Evolutionary conservation across 2,113 vertebrate genomes (phyloP), one percentile per base, ranked within the genome.

Genomic region (Oryctolagus cuniculus): DNA sequence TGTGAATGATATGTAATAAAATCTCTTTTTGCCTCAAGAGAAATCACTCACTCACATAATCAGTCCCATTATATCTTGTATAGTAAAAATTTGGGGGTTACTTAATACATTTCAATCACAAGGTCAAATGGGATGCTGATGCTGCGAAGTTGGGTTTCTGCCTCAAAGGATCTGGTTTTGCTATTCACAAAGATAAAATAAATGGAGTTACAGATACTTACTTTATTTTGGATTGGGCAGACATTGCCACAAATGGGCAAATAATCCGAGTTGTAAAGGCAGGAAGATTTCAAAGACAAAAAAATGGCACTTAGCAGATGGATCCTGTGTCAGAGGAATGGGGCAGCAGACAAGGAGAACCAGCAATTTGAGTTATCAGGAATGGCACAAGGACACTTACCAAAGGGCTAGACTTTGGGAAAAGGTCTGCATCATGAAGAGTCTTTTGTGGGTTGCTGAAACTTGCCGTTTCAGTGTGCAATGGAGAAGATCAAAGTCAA

Each of bases 1-100:
- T 94, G 34, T 96, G 91, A 95, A 95, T 95, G 75, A n/a, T 69
- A 36, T 66, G 34, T 95, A 96, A 92, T 95, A 96, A 95, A 97
- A 90, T 92, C 6, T 36, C 95, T 95, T 90, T 94, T 90, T 92
- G 91, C 84, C 53, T 95, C 72, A 77, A 96, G 89, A 96, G 75
- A 95, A 97, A 94, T 94, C 5, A 3, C 44, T 96, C 87, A 87
- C 53, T 96, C 89, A 91, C 77, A 89, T 91, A 95, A 91, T 96
- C 90, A 92, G 53, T 70, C 31, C 80, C 79, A 91, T 95, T 89
- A 97, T 70, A 67, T 81, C 89, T 95, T 87, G 96, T 70, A 67
- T 73, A 72, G 86, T 91, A 80, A 92, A 84, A 66, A 94, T 93
- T 81, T 44, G 66, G 81, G 83, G 69, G 80, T 96, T 97, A 94